Base-by-base conservation (phyloP, 2,113 vertebrate species). In the Columba janthina region DNA sequence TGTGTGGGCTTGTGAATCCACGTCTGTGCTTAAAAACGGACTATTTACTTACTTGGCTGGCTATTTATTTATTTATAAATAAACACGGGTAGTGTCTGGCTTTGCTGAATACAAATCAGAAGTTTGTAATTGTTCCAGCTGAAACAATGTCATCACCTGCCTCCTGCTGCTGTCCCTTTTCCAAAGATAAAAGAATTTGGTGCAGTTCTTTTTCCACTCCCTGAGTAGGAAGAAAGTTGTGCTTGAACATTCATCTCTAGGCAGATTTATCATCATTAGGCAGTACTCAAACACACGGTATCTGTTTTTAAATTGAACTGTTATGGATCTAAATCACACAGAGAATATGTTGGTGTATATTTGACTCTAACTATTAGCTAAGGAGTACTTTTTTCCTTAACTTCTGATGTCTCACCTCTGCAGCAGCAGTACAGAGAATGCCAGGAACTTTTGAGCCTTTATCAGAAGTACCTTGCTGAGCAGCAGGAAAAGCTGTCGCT, bases 371-470 rank as follows among this genome's bases (percentile, higher is more conserved):
- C 62, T 80, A 15, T 76, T 89, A 0, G 1, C 32, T 75, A 66
- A 78, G 76, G 54, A 75, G 46, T 62, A 25, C 44, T 92, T 95
- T 97, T 98, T 96, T 46, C 97, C 98, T 99, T 99, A 98, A 99
- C 98, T 94, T 96, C n/a, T 84, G 40, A 54, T 70, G 81, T 94
- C 94, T 94, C 85, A 99, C 99, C 98, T 97, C 98, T 99, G 81
- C 99, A 99, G 90, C 98, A 98, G 92, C 99, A 99, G 93, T 99
- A 99, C 96, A 98, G 97, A 97, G 99, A 99, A 97, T 99, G 99
- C 92, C 99, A 99, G 98, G 99, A 99, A 97, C 98, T 99, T 95
- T 95, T 99, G 67, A 98, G 98, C 34, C 98, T 99, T n/a, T 99
- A 99, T 97, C 99, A 99, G 97, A 99, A 99, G 92, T 99, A 99